These are phyloP conservation scores for Eristalinus aeneus DNA, from an alignment of 2,888 invertebrate genomes.

Conservation along the genomic window DNA sequence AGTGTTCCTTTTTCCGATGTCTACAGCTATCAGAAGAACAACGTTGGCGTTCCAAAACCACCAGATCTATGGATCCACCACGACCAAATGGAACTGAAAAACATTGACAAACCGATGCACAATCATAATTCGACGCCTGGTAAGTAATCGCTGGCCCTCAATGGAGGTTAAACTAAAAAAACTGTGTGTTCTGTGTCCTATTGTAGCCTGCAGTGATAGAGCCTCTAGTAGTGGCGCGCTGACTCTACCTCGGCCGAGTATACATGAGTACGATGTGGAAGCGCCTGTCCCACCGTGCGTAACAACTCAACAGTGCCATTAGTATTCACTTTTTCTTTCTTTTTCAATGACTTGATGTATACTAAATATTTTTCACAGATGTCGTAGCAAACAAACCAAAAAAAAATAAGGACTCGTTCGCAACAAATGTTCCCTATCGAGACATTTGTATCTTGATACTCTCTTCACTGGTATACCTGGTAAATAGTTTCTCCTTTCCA, in stretches of 20 bases:
- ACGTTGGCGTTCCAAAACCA: slow-evolving; percentile 90
- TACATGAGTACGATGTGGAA: slow-evolving; percentile 84
- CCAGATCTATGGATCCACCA: slow-evolving; percentile 99
- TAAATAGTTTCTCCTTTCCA: too few species aligned
- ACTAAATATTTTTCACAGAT: too few species aligned
- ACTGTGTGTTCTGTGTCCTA: background rate
- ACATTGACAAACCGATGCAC: slow-evolving; percentile 88
- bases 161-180: rapidly evolving
- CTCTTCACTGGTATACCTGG: too few species aligned
- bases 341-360: too few species aligned
- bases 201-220: slow-evolving; percentile 83
- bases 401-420: too few species aligned
- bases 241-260: slow-evolving; percentile 86
- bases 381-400: too few species aligned
- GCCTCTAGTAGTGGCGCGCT: slow-evolving; percentile 88
- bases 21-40: slow-evolving; percentile 86
- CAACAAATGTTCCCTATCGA: too few species aligned
- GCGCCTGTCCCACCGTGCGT: slow-evolving; percentile 80
- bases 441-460: too few species aligned
- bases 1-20: slow-evolving; percentile 74
- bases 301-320: too few species aligned
- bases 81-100: slow-evolving; percentile 97
- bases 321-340: too few species aligned
- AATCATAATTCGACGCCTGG: slow-evolving; percentile 83
- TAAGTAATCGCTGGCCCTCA: slow-evolving; percentile 76